Base-by-base conservation (phyloP, 1,140 invertebrate species). In the Laupala kohalensis region DNA sequence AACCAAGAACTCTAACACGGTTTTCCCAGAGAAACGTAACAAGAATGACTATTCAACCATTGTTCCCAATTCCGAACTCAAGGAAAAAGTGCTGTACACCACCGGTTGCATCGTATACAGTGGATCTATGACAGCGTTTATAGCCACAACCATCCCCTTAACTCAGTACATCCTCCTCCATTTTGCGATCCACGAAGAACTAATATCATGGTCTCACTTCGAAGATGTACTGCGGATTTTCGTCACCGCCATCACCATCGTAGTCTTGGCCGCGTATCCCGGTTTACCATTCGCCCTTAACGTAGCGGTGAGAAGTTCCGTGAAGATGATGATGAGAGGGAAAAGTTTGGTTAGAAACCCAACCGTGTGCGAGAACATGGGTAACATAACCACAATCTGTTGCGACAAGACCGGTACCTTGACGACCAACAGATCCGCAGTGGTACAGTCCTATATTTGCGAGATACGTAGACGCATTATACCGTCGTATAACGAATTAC, bases 261-360 rank as follows among this genome's bases (percentile, higher is more conserved):
- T 99, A 72, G 97, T 99, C 13, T 97, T 99, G 64, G 97, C 97
- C 74, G 97, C 99, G 63, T 97, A 97, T 37, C 97, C 99, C 85
- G 97, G 97, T 79, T 86, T 99, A 76, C 97, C 97, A 73, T 84
- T 99, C 37, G 97, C 97, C 79, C 97, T 99, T 74, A 99, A 97
- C 13, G 83, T 99, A 30, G 97, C 97, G 12, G 86, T 99, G 71
- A 97, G 97, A 74, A 99, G 99, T 83, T 99, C 97, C 76, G 97
- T 99, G 73, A 70, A 97, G 95, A 98, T 98, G 98, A 99, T 99
- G 97, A 99, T 99, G 97, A 93, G 96, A 84, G 97, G 99, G 83
- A 99, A 99, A 87, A 99, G 99, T 82, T 83, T 99, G 80, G 97
- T 99, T 29, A 88, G 97, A 68, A 97, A 99, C 85, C 89, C 99